phyloP scores from a whole-genome alignment of 1,140 invertebrate genomes.

The Drosophila eugracilis region DNA sequence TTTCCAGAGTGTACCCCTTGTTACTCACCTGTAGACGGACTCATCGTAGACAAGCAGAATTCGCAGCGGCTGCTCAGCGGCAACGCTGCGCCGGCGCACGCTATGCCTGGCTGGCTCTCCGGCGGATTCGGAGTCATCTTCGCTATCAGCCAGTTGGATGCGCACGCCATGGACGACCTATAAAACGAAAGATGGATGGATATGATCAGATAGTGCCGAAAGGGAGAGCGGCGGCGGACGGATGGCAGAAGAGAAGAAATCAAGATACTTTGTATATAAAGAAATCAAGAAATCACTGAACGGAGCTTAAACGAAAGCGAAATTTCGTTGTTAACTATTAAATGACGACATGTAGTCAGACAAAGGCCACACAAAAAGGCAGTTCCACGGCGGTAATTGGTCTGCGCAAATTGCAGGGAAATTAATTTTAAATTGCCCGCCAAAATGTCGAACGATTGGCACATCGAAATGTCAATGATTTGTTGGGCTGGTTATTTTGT shows the following conservation, averaged over 20 bases:
- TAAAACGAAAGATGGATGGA: conserved; percentile 39
- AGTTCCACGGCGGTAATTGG: conserved; percentile 57
- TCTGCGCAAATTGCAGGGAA: conserved; percentile 74
- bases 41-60: conserved; percentile 96
- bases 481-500: conserved; percentile 43
- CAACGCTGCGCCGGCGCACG: conserved; percentile 91
- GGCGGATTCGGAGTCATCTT: conserved; percentile 30
- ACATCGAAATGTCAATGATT: conserved; percentile 80
- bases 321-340: conserved; percentile 66
- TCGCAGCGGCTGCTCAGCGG: conserved; percentile 91
- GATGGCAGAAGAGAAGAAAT: too few species aligned
- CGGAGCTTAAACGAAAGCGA: conserved; percentile 67
- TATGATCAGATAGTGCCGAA: conserved; percentile 13
- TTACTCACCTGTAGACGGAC: conserved; percentile 93
- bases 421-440: conserved; percentile 79
- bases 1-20: conserved; percentile 1
- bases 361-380: conserved; percentile 66
- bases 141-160: conserved; percentile 85
- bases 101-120: conserved; percentile 86
- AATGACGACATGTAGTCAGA: conserved; percentile 70
- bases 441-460: conserved; percentile 80
- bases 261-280: too few species aligned
- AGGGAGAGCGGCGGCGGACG: conserved; percentile 3
- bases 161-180: conserved; percentile 94
- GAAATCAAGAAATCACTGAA: conserved; percentile 52